Base-by-base conservation (phyloP, 2,888 invertebrate genomes). In the Xestobium rufovillosum region DNA sequence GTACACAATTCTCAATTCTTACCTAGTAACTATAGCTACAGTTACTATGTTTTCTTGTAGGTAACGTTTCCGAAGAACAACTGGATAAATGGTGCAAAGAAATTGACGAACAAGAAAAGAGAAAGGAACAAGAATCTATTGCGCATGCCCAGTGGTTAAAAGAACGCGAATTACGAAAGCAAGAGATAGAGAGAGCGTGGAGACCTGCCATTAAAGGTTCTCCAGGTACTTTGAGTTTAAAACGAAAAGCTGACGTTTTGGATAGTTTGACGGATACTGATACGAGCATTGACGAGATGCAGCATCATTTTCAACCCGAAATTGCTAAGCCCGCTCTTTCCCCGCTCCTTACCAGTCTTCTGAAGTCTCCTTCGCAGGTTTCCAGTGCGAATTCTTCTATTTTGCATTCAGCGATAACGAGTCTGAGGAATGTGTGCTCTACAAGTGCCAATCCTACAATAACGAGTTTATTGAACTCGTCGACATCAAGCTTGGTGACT, bases 271-370 rank as follows among this genome's bases (percentile, higher is more conserved):
- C 52, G 8, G 61, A 19, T 45, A 43, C 27, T 38, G 56, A 25
- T 62, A 60, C 6, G 49, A 49, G 23, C 27, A 30, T 26, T 47
- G 35, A 28, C 12, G 36, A 44, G 31, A 32, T 28, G 6, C 42
- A 42, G 26, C 44, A 11, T 26, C 30, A 31, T 9, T 14, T 11
- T 9, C 12, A 13, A 15, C 36, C 44, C 23, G 55, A 54, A 41
- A 44, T 61, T 0, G 49, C 67, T 3, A 70, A 69, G 39, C 67
- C 74, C 2, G 76, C 74, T 0, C 70, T 80, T 0, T 80, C 81
- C 0, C 89, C 89, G 0, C 65, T 91, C 27, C 68, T 91, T 30
- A 88, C 90, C 4, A 88, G 88, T 29, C 68, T 91, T 23, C 66
- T 91, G 3, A 87, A 89, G 61, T 82, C 80, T 28, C 75, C 76